Evolutionary conservation across 2,888 invertebrate species (phyloP).

Genomic region (Ochropacha duplaris): DNA sequence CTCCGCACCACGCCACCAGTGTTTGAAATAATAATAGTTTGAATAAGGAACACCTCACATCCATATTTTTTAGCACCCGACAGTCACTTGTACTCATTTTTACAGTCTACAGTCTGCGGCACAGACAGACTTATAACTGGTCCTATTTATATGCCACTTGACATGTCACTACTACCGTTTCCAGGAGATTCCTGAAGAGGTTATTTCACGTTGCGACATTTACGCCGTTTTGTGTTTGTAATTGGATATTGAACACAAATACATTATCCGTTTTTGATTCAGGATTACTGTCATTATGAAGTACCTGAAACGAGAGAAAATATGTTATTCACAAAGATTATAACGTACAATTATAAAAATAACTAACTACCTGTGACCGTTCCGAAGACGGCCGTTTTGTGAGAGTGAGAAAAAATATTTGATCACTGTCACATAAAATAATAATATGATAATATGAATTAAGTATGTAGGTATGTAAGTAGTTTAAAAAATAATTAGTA

Average conservation of each 20-base stretch:
- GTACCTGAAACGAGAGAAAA: slow-evolving; percentile 64
- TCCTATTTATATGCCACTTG: slow-evolving; percentile 30
- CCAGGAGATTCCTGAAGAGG: slow-evolving; percentile 21
- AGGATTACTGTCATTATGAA: slow-evolving; percentile 70
- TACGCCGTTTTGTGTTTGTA: slow-evolving; percentile 70
- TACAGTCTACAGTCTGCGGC: background rate
- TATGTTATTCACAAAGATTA: slow-evolving; percentile 10
- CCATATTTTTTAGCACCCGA: slow-evolving; percentile 68
- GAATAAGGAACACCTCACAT: slow-evolving; percentile 70
- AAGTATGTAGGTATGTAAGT: background rate
- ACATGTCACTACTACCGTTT: slow-evolving; percentile 31
- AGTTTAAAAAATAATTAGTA: background rate
- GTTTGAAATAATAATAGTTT: slow-evolving; percentile 74
- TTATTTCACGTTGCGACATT: slow-evolving; percentile 30
- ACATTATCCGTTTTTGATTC: slow-evolving; percentile 56
- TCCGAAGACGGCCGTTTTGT: no score
- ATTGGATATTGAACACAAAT: slow-evolving; percentile 66
- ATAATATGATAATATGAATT: slow-evolving; percentile 17
- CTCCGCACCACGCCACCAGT: slow-evolving; percentile 69
- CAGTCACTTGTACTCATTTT: slow-evolving; percentile 60
- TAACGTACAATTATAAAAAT: no score
- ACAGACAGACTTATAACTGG: slow-evolving; percentile 12
- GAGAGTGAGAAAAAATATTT: slow-evolving; percentile 28
- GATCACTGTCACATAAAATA: slow-evolving; percentile 36
- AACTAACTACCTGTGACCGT: background rate